A percentile compares a stretch with the other conserved stretches of the same genome.
Evolutionary conservation across 2,113 vertebrate species (phyloP).

Genomic region (Gasterosteus aculeatus): DNA sequence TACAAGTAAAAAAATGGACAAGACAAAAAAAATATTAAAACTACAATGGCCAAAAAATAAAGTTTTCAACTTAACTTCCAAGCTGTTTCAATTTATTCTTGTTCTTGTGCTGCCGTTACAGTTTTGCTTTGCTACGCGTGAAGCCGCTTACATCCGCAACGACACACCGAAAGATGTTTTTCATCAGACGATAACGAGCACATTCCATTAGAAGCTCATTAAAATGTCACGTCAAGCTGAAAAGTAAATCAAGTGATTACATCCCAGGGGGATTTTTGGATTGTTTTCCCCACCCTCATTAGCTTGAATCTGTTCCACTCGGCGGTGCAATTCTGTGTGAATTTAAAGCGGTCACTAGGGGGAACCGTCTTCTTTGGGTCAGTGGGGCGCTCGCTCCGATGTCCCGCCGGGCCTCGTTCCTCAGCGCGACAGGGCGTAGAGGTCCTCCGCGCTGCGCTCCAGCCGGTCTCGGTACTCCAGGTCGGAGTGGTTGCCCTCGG

Average conservation of each 20-base stretch:
- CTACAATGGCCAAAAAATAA: constrained; percentile 82
- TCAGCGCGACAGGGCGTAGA: constrained; percentile 69
- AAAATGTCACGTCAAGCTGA: constrained; percentile 38
- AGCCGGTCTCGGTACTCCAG: constrained; percentile 83
- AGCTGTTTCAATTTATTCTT: constrained; percentile 47
- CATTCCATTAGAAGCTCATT: constrained; percentile 34
- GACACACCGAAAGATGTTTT: constrained; percentile 27
- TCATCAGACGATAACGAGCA: constrained; percentile 20
- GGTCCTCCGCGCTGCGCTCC: constrained; percentile 61
- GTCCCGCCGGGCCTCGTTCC: constrained; percentile 24
- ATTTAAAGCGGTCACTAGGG: constrained; percentile 53
- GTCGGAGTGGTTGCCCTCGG: constrained; percentile 76
- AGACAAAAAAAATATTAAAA: constrained; percentile 76
- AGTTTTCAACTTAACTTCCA: constrained; percentile 82
- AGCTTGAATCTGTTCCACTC: constrained; percentile 45
- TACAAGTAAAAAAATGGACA: constrained; percentile 73
- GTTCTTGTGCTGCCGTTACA: background rate
- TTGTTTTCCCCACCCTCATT: constrained; percentile 41
- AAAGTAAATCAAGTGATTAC: constrained; percentile 45
- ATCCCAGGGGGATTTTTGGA: constrained; percentile 19
- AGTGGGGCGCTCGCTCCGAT: constrained; percentile 46
- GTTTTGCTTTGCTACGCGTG: background rate
- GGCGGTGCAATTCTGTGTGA: constrained; percentile 2
- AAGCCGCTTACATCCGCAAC: background rate
- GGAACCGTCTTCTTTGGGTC: constrained; percentile 49